phyloP scores from a whole-genome alignment of 2,797 vertebrate genomes.

The Lateolabrax maculatus region DNA sequence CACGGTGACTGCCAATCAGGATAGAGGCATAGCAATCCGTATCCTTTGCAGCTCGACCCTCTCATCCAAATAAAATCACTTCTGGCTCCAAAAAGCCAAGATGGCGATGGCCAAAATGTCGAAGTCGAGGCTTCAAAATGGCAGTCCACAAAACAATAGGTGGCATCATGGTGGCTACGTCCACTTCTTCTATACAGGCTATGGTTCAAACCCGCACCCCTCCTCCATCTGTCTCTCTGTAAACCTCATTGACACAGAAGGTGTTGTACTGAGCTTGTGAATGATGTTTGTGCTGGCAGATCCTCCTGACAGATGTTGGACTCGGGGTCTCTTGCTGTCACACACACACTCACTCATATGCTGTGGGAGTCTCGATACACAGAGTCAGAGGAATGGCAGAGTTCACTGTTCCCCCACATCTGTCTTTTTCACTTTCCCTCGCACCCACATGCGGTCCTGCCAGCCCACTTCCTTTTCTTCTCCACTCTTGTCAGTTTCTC shows the following conservation, averaged over 20 bases:
- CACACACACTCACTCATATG: constrained; percentile 55
- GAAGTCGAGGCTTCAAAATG: no score
- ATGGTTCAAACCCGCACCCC: constrained; percentile 30
- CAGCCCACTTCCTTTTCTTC: constrained; percentile 54
- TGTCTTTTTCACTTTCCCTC: constrained; percentile 64
- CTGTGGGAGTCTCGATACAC: constrained; percentile 59
- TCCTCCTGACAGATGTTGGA: constrained; percentile 68
- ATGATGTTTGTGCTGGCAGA: constrained; percentile 74
- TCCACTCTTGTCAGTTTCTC: constrained; percentile 31
- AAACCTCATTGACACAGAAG: constrained; percentile 46
- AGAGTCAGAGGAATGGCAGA: constrained; percentile 56
- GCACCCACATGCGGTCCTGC: constrained; percentile 46
- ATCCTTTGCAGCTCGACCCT: no score
- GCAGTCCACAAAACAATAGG: no score
- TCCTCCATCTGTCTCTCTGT: constrained; percentile 29
- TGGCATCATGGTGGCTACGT: no score
- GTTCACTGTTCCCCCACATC: constrained; percentile 68
- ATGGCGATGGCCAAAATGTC: no score
- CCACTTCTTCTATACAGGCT: no score
- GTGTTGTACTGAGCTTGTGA: constrained; percentile 64
- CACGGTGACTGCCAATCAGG: no score
- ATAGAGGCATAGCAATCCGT: no score
- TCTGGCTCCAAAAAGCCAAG: no score
- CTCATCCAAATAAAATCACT: no score
- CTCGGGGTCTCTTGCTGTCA: constrained; percentile 47